Conservation (phyloP, 2,797 vertebrate genomes). For the Danio choprae region DNA sequence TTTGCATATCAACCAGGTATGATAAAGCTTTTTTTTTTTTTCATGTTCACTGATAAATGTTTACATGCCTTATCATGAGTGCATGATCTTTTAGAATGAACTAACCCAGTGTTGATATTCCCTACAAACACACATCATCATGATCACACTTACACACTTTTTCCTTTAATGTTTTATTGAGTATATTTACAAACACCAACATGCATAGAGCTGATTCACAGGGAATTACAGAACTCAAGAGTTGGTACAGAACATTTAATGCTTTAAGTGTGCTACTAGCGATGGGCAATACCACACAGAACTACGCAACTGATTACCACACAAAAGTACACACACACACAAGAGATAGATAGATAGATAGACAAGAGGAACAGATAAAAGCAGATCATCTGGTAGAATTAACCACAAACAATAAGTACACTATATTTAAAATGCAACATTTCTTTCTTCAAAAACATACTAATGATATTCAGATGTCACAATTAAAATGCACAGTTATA, state of each 20-base stretch:
- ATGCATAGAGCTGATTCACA: slow-evolving; percentile 79
- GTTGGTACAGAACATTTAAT: slow-evolving; percentile 72
- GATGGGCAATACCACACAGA: slow-evolving; percentile 75
- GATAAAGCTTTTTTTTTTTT: too few relatives aligned
- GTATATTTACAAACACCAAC: slow-evolving; percentile 87
- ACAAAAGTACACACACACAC: slow-evolving; percentile 65
- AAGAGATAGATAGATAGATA: slow-evolving; percentile 68
- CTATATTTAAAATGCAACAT: slow-evolving; percentile 56
- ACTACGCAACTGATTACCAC: slow-evolving; percentile 70
- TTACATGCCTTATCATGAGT: too few relatives aligned
- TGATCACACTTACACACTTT: background rate
- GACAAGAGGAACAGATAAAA: slow-evolving; percentile 60
- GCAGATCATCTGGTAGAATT: slow-evolving; percentile 63
- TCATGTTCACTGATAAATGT: too few relatives aligned
- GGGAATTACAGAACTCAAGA: slow-evolving; percentile 73
- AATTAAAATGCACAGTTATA: slow-evolving; percentile 23
- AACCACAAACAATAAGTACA: slow-evolving; percentile 70
- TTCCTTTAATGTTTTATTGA: slow-evolving; percentile 74
- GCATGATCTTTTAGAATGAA: too few relatives aligned
- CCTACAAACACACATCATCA: too few relatives aligned
- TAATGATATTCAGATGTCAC: slow-evolving; percentile 31
- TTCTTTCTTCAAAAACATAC: slow-evolving; percentile 38
- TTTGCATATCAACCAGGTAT: too few relatives aligned
- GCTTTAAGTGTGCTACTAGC: slow-evolving; percentile 67
- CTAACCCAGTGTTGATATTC: too few relatives aligned